Base-by-base conservation (phyloP, 1,140 invertebrate genomes). In the Cherax destructor region DNA sequence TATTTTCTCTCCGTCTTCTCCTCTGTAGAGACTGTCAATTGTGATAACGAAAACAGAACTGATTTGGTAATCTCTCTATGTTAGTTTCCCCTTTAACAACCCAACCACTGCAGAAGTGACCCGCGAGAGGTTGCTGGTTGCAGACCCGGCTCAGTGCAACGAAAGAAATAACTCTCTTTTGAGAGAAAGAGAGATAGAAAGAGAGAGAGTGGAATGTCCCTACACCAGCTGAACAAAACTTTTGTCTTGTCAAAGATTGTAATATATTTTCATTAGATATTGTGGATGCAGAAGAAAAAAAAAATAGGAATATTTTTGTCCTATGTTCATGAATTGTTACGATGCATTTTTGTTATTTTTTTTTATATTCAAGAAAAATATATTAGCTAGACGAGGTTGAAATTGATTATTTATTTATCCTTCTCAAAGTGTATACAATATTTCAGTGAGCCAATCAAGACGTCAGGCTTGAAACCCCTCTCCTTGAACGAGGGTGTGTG, bases 261-360 rank as follows among this genome's bases (percentile, higher is more conserved):
- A 89, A 89, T 89, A 89, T 89, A 89, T 89, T 89, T 89, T 89
- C 87, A 89, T 77, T 89, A 83, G 74, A 83, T 89, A 83, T 89
- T 89, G 87, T 74, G 69, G 69, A 74, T 74, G 24, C 24, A 49
- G n/a, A 56, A 86, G 24, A 21, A 86, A 89, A 59, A 81, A 52
- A 21, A 83, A 47, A 16, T 6, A 5, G 30, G 6, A 56, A 56
- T 10, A 56, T 56, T 9, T 56, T 88, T 88, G 30, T 47, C 72
- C 59, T 89, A 7, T 89, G 87, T 89, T 89, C 69, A 81, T 72
- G 74, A 76, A 89, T 13, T 76, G 21, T 76, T 89, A 41, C 76
- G 21, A 83, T 74, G n/a, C 65, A 83, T 47, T 83, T 89, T 76
- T 89, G 18, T 49, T 47, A 59, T 80, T 81, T 74, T 83, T 89